Base-by-base conservation (phyloP, 2,113 vertebrate genomes). In the Nannobrachium achirus region DNA sequence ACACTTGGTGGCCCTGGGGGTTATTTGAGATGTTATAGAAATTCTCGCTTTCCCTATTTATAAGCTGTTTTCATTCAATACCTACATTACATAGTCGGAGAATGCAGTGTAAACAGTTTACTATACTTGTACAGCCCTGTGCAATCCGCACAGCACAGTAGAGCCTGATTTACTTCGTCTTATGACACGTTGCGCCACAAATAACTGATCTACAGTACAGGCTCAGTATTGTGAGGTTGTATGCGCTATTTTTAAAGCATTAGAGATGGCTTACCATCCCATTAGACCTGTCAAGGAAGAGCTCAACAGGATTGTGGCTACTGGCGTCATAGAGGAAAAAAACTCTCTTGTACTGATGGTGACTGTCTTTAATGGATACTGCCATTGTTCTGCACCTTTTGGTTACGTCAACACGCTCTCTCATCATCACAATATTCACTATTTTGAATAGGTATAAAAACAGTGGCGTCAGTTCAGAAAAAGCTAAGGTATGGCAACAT, bases 281-380 rank as follows among this genome's bases (percentile, higher is more conserved):
- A 56, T 73, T 48, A 71, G 68, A 66, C 10, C 14, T 72, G 25
- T 46, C 66, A 45, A 20, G 44, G 6, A 52, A 65, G 14, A 69
- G 52, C 10, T 67, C 66, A 56, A 75, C 60, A 56, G 46, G 62
- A 71, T 6, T 8, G 50, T 45, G 45, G 11, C 25, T 48, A 49
- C 64, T n/a, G 52, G 52, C 66, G 61, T 87, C 66, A 74, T 76
- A 79, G 79, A 84, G 25, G 6, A 33, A 33, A 33, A 33, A 33
- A 33, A 33, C 25, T 33, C 20, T 25, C 25, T 33, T 33, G 0
- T n/a, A n/a, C n/a, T n/a, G n/a, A n/a, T n/a, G n/a, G n/a, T n/a
- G n/a, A n/a, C n/a, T n/a, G n/a, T n/a, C n/a, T n/a, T n/a, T n/a
- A n/a, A n/a, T 33, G 25, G 25, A 33, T 33, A 33, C 25, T 4